phyloP scores from a whole-genome alignment of 2,888 invertebrate species.

The Oligia latruncula region DNA sequence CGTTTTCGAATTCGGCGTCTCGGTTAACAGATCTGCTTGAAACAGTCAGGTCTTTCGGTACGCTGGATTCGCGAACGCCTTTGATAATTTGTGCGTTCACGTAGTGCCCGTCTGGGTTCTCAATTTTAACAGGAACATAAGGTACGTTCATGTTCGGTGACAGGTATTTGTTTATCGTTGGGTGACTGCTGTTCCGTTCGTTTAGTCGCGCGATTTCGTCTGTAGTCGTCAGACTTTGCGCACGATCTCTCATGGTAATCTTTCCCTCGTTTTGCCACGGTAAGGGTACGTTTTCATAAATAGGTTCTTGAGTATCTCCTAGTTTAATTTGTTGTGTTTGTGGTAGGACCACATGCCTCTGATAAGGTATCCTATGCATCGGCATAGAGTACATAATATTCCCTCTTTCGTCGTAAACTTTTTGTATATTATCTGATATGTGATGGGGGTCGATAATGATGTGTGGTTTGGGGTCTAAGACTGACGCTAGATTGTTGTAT shows the following conservation, averaged over 20 bases:
- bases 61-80: constrained; percentile 83
- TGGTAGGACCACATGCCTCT: constrained; percentile 88
- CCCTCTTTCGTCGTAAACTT: constrained; percentile 91
- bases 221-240: constrained; percentile 93
- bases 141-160: constrained; percentile 64
- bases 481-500: constrained; percentile 93
- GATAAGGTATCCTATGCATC: constrained; percentile 84
- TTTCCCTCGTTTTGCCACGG: constrained; percentile 90
- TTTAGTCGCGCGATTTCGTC: constrained; percentile 90
- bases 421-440: constrained; percentile 91
- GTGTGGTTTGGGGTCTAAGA: constrained; percentile 87
- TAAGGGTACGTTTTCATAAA: constrained; percentile 95
- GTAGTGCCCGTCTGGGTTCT: constrained; percentile 81
- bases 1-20: constrained; percentile 77
- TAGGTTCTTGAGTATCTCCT: constrained; percentile 92
- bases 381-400: constrained; percentile 92
- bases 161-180: constrained; percentile 76
- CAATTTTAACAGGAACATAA: constrained; percentile 72
- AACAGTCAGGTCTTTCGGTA: constrained; percentile 79
- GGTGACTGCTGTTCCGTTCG: constrained; percentile 84
- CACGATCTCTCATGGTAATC: constrained; percentile 84
- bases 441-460: constrained; percentile 91
- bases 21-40: constrained; percentile 76
- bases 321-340: constrained; percentile 83
- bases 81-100: constrained; percentile 87